Conservation (phyloP, 2,888 invertebrate species). For the Acrocera orbiculus region DNA sequence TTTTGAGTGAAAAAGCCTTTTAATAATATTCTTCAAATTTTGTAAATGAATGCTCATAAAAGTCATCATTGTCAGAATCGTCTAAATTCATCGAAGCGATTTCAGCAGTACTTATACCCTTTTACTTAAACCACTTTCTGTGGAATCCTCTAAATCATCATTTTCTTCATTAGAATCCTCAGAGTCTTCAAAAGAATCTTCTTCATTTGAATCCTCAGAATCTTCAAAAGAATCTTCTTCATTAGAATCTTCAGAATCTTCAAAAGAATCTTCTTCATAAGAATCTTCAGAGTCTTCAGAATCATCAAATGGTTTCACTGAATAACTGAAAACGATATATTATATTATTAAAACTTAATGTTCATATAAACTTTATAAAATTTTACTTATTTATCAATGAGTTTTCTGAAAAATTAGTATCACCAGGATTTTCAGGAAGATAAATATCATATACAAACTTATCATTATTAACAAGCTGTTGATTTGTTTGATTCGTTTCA, state of each 20-base stretch:
- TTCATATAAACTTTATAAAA: too few relatives aligned
- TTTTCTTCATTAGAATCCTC: conserved; percentile 66
- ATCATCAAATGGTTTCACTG: conserved; percentile 22
- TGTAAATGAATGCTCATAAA: conserved; percentile 35
- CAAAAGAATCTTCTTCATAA: conserved; percentile 24
- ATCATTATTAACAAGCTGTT: conserved; percentile 16
- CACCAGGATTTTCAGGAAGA: conserved; percentile 34
- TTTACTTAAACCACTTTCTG: conserved; percentile 52
- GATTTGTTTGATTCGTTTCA: neutral
- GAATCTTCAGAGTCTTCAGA: conserved; percentile 21
- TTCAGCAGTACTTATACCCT: too few relatives aligned
- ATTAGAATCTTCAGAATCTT: conserved; percentile 19
- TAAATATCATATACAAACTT: conserved; percentile 47
- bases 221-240: conserved; percentile 25
- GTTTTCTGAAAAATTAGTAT: conserved; percentile 25
- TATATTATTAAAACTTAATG: neutral
- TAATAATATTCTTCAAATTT: too few relatives aligned
- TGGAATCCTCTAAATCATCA: conserved; percentile 62
- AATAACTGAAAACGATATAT: neutral
- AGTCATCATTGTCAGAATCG: conserved; percentile 20
- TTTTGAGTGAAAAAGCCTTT: too few relatives aligned
- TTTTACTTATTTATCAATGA: too few relatives aligned
- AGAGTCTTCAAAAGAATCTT: conserved; percentile 36
- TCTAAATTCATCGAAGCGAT: too few relatives aligned
- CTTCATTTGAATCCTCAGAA: conserved; percentile 18